Conservation (phyloP, 2,888 invertebrate species). For the Melieria omissa region DNA sequence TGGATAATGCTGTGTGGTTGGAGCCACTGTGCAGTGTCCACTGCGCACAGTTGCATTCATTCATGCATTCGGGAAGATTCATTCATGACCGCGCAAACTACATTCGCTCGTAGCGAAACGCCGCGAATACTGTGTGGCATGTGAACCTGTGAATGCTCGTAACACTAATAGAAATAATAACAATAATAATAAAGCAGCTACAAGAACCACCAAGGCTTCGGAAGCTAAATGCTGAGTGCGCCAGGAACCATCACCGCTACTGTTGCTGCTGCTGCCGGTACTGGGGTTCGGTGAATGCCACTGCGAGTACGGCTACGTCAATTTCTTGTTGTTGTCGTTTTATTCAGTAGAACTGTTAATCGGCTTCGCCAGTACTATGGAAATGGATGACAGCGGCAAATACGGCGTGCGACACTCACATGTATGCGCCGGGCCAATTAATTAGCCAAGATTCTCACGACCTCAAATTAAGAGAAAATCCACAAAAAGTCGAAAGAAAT, state of each 20-base stretch:
- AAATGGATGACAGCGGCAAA: conserved; percentile 10
- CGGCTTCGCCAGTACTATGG: conserved; percentile 13
- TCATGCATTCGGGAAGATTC: conserved; percentile 5
- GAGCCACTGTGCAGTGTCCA: too few species aligned
- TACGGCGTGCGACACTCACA: conserved; percentile 13
- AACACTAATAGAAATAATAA: neutral
- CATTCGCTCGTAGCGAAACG: neutral
- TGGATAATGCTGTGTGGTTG: too few species aligned
- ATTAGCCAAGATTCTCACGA: conserved; percentile 64
- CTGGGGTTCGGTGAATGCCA: neutral
- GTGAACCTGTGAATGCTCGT: neutral
- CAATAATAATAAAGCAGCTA: neutral
- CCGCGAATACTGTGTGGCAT: neutral
- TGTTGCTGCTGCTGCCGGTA: neutral
- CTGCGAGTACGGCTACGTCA: conserved; percentile 16
- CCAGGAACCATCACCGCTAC: neutral
- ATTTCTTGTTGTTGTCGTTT: conserved; percentile 27
- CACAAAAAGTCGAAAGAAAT: conserved; percentile 56
- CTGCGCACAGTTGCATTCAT: conserved; percentile 1
- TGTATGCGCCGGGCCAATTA: conserved; percentile 56
- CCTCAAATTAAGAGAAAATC: conserved; percentile 63
- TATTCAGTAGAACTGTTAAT: conserved; percentile 26
- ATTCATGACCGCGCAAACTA: neutral
- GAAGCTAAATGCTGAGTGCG: neutral
- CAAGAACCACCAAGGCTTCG: neutral